Conservation (phyloP, 2,888 invertebrate genomes). For the Brassicogethes aeneus region DNA sequence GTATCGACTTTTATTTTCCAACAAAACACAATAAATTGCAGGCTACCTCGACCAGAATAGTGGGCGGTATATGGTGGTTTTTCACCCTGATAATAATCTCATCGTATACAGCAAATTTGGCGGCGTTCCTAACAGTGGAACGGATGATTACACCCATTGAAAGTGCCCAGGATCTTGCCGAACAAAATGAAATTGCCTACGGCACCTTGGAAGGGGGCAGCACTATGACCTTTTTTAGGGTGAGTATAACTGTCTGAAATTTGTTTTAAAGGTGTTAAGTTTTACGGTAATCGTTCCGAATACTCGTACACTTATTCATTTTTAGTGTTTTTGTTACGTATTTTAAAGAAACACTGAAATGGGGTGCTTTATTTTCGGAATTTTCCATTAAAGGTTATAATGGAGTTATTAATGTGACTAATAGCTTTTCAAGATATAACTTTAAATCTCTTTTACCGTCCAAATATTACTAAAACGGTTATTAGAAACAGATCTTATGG, state of each 20-base stretch:
- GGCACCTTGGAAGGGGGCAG: conserved; percentile 91
- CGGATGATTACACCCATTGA: conserved; percentile 93
- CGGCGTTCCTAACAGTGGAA: conserved; percentile 96
- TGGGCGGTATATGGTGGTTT: conserved; percentile 99
- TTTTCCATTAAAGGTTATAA: too few species aligned
- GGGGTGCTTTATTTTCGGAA: too few species aligned
- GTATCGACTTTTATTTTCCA: too few species aligned
- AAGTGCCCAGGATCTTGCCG: conserved; percentile 89
- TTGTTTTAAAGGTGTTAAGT: background rate
- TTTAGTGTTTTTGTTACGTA: too few species aligned
- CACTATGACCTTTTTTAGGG: conserved; percentile 96
- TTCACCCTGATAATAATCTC: conserved; percentile 97
- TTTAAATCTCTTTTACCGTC: too few species aligned
- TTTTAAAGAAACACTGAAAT: too few species aligned
- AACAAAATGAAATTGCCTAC: conserved; percentile 87
- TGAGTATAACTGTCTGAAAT: conserved; percentile 37
- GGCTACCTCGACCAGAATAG: conserved; percentile 90
- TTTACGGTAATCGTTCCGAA: background rate
- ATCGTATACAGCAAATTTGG: conserved; percentile 96
- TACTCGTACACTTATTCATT: too few species aligned
- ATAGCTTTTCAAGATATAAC: too few species aligned
- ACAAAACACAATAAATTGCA: too few species aligned
- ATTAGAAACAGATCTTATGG: too few species aligned
- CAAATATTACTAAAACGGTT: too few species aligned
- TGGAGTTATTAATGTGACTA: too few species aligned